Evolutionary conservation across 2,888 invertebrate species (phyloP), one percentile per base, ranked within the genome.

Genomic region (Brachypalpus laphriformis): DNA sequence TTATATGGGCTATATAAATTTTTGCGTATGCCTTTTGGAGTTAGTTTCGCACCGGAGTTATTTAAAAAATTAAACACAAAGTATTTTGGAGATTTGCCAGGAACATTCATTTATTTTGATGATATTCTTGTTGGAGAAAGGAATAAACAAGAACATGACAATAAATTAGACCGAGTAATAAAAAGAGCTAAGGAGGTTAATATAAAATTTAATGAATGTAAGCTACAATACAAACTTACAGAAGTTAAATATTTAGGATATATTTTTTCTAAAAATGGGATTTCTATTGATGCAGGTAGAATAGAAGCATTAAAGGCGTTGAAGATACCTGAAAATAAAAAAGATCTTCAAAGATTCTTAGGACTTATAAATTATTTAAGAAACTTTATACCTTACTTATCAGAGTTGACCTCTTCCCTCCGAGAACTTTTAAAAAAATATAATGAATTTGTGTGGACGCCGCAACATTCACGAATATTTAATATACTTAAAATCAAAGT

Each of bases 171-270:
- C 25, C 54, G 45, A 14, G 42, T 57, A 8, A 6, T 70, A 7
- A 11, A 28, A 14, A 56, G 57, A 51, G 66, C 75, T 16, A 61
- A 40, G 5, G 14, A 68, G 20, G 0, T 28, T 16, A 61, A 56
- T 81, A 7, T n/a, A n/a, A 81, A 68, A 61, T 74, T 75, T 25
- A 75, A 81, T 61, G n/a, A 20, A 49, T n/a, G n/a, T n/a, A n/a
- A n/a, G 57, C 11, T 72, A 11, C 65, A 72, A 28, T 66, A 37
- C 22, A 51, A 40, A 14, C 22, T 45, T 20, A 18, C 18, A 7
- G 20, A 20, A 65, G 34, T 65, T 1, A 70, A 78, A 54, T 76
- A 68, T 34, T 57, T 76, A 57, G 59, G 68, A 49, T 56, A 77
- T 40, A n/a, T 70, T 2, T 61, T 77, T 25, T 51, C 31, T 1